Conservation (phyloP, 1,140 invertebrate genomes). For the Amphibalanus amphitrite region DNA sequence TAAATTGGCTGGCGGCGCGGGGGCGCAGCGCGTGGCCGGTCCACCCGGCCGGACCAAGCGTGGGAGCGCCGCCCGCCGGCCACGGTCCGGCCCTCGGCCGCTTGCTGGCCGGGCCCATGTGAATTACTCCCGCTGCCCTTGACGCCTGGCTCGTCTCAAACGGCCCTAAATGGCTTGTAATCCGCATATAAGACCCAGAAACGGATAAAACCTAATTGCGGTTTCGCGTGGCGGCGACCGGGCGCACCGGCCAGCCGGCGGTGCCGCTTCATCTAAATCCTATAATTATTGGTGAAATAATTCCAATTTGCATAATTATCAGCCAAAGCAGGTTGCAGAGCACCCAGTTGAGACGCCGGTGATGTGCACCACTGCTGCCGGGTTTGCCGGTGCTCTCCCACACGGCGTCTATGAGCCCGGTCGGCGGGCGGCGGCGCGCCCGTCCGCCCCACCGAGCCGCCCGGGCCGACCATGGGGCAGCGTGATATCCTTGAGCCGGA, state of each 20-base stretch:
- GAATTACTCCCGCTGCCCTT: not conserved
- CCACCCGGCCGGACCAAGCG: not conserved
- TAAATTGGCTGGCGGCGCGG: not conserved
- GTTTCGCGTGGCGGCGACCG: not conserved
- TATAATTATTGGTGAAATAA: not conserved
- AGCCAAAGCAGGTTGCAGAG: not conserved
- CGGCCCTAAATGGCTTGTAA: not conserved
- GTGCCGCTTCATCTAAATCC: not conserved
- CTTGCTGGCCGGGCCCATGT: not conserved
- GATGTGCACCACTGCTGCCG: not conserved
- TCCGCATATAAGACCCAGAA: not conserved
- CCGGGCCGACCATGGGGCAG: not conserved
- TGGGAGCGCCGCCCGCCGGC: not conserved
- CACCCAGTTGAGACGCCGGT: not conserved
- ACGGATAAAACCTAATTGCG: not conserved
- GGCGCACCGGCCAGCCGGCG: not conserved
- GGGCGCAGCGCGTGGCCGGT: not conserved
- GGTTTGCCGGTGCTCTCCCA: not conserved
- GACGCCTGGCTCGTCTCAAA: not conserved
- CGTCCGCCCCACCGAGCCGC: not conserved
- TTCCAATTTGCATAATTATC: slow-evolving; percentile 2
- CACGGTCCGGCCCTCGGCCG: too few species aligned
- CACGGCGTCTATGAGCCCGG: not conserved
- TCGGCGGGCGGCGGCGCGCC: too few species aligned
- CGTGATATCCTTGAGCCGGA: not conserved